These are phyloP conservation scores for Cosmia trapezina DNA, from an alignment of 2,888 invertebrate species.

Conservation along the genomic window DNA sequence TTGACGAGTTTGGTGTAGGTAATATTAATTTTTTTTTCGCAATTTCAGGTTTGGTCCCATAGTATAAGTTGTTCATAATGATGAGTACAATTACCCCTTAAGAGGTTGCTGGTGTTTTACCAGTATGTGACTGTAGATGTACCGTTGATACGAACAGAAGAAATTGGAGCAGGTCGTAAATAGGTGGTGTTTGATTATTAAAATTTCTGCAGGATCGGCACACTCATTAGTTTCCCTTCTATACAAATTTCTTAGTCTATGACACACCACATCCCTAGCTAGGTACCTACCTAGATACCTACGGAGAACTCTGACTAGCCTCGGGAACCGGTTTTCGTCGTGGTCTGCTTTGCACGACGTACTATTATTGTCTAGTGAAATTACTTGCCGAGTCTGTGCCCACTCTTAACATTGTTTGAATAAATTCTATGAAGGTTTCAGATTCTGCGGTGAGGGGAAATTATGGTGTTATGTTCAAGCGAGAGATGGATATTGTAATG, in stretches of 20 bases:
- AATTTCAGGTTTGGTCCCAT: no score
- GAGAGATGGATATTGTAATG: slow-evolving; percentile 16
- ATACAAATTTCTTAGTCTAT: slow-evolving; percentile 18
- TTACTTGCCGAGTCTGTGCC: slow-evolving; percentile 67
- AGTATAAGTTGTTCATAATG: no score
- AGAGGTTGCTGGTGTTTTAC: no score
- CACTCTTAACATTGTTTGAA: slow-evolving; percentile 53
- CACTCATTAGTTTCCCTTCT: background rate
- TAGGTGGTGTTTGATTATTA: no score
- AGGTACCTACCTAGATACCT: slow-evolving; percentile 15
- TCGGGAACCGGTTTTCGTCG: slow-evolving; percentile 79
- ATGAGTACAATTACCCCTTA: no score
- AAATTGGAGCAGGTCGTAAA: no score
- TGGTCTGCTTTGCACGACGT: slow-evolving; percentile 80
- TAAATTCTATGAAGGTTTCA: slow-evolving; percentile 57
- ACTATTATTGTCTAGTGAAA: slow-evolving; percentile 83
- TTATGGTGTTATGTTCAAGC: slow-evolving; percentile 43
- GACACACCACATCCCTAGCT: slow-evolving; percentile 33
- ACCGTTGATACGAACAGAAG: no score
- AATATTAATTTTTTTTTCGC: no score
- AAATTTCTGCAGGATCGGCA: no score
- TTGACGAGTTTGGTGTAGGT: no score
- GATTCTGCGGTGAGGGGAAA: slow-evolving; percentile 55
- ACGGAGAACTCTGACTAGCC: slow-evolving; percentile 61
- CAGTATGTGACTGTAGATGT: no score